Evolutionary conservation across 1,140 invertebrate genomes (phyloP).

Genomic region (Brachionus sp.): DNA sequence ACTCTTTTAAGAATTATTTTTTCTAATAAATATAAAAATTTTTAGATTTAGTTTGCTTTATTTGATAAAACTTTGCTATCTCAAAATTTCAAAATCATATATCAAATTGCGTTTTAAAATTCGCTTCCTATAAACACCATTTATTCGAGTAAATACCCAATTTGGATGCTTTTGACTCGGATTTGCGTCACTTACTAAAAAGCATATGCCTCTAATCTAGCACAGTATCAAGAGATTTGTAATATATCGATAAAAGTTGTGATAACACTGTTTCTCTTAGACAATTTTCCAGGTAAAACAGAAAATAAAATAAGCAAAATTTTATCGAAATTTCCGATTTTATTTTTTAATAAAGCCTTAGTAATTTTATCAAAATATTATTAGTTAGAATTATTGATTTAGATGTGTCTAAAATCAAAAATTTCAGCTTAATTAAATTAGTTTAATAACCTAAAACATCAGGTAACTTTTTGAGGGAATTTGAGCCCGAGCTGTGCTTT

Average conservation of each 20-base stretch:
- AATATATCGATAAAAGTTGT: not conserved
- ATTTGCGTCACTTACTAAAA: not conserved
- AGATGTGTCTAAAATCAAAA: not conserved
- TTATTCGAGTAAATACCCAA: not conserved
- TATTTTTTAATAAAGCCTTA: no score
- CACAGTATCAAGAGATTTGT: not conserved
- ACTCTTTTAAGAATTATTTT: not conserved
- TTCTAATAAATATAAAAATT: not conserved
- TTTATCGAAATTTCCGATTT: no score
- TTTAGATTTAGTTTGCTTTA: not conserved
- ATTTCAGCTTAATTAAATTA: not conserved
- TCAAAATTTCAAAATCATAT: not conserved
- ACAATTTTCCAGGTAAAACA: not conserved
- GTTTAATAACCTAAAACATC: not conserved
- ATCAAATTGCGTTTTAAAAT: not conserved
- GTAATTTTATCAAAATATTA: not conserved
- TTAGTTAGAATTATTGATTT: not conserved
- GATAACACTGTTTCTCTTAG: not conserved
- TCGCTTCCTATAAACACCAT: not conserved
- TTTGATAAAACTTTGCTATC: not conserved
- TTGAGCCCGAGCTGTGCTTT: not conserved
- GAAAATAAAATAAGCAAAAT: no score
- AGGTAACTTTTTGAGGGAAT: not conserved
- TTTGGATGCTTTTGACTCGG: not conserved
- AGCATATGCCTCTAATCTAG: not conserved